phyloP scores from a whole-genome alignment of 92 coral and sea anemone species.

The Montipora capitata region DNA sequence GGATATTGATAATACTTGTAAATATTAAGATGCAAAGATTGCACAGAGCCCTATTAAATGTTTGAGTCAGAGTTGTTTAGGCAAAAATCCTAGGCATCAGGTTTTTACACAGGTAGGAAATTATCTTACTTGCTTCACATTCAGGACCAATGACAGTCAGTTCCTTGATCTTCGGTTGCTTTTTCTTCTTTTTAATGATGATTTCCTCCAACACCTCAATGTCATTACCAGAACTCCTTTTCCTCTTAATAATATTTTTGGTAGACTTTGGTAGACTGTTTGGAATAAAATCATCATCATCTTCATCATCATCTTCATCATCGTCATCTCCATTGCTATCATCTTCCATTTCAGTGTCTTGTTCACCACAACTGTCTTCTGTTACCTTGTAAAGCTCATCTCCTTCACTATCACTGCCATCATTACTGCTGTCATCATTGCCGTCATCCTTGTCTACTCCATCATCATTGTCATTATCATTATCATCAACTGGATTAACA shows the following conservation, averaged over 20 bases:
- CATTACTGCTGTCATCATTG: conserved; percentile 2
- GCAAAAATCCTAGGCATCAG: too few relatives aligned
- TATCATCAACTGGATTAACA: conserved; percentile 1
- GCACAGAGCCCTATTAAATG: too few relatives aligned
- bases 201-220: not conserved
- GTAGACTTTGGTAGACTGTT: not conserved
- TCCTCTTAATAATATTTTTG: not conserved
- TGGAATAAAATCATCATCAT: conserved; percentile 22
- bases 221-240: not conserved
- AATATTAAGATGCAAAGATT: too few relatives aligned
- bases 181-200: not conserved
- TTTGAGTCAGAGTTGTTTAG: too few relatives aligned
- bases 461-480: conserved; percentile 28
- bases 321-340: not conserved
- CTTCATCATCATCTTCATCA: conserved; percentile 11
- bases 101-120: too few relatives aligned
- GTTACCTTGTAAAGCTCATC: not conserved
- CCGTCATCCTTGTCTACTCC: conserved; percentile 16
- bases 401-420: not conserved
- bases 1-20: too few relatives aligned
- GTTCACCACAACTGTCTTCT: not conserved
- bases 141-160: conserved; percentile 5
- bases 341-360: not conserved
- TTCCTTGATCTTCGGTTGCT: conserved; percentile 24
- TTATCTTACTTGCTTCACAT: not conserved